Evolutionary conservation across 2,888 invertebrate genomes (phyloP).

Genomic region (Hydrotaea diabolus): DNA sequence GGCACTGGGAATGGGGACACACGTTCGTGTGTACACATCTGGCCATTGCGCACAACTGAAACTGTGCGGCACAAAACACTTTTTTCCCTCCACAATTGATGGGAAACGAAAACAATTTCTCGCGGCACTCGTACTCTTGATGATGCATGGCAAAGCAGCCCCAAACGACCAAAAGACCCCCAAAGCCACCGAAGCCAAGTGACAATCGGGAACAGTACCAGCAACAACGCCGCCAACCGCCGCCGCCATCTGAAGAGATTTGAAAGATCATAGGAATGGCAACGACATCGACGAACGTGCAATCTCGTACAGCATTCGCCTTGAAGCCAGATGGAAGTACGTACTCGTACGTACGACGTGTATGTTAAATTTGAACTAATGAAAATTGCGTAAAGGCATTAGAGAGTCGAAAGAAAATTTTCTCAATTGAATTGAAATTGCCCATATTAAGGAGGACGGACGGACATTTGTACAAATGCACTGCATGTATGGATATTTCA

Average conservation of each 20-base stretch:
- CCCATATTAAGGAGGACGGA: conserved; percentile 43
- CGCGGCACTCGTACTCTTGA: conserved; percentile 18
- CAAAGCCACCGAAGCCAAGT: conserved; percentile 23
- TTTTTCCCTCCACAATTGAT: conserved; percentile 51
- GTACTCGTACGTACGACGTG: too few relatives aligned
- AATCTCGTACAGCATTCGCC: neutral
- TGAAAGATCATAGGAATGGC: conserved; percentile 29
- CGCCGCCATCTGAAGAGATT: conserved; percentile 39
- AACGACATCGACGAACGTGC: neutral
- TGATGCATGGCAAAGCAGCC: neutral
- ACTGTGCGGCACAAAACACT: neutral
- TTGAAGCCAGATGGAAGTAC: too few relatives aligned
- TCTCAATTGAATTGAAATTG: conserved; percentile 52
- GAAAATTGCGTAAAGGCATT: conserved; percentile 58
- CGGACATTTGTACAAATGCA: neutral
- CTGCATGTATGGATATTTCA: too few relatives aligned
- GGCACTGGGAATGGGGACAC: conserved; percentile 61
- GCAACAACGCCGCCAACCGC: neutral
- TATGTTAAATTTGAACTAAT: conserved; percentile 51
- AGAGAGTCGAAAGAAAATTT: conserved; percentile 44
- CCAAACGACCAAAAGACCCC: conserved; percentile 4
- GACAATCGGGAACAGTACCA: conserved; percentile 49
- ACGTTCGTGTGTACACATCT: conserved; percentile 45
- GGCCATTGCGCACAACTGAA: conserved; percentile 13
- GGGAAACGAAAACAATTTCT: conserved; percentile 45